Percentiles rank a stretch among this genome's conserved stretches.
These are phyloP conservation scores for Hippolais icterina DNA, from an alignment of 2,113 vertebrate species.

Conservation along the genomic window DNA sequence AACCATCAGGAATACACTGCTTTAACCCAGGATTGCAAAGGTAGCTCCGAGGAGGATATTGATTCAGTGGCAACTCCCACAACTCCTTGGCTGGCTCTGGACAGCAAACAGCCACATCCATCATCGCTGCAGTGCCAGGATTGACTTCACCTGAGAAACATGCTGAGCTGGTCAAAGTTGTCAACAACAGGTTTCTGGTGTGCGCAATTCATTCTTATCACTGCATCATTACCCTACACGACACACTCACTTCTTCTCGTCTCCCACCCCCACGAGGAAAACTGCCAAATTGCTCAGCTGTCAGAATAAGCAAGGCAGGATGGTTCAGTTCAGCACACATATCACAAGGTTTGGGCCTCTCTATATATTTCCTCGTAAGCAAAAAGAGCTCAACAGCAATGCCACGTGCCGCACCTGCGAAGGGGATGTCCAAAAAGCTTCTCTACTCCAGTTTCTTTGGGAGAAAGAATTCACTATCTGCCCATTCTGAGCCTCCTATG, in stretches of 20 bases:
- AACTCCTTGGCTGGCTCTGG: background rate
- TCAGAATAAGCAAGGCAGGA: background rate
- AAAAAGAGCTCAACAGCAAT: background rate
- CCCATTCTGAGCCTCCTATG: background rate
- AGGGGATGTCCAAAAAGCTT: background rate
- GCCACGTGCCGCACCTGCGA: background rate
- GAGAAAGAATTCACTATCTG: background rate
- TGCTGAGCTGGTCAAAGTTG: background rate
- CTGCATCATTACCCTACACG: accelerated
- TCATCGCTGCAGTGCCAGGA: background rate
- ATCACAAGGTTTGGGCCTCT: background rate
- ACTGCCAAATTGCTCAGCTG: background rate
- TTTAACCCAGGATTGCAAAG: background rate
- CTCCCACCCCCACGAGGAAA: background rate
- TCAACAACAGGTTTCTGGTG: background rate
- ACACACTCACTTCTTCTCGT: background rate
- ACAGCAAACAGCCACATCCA: accelerated
- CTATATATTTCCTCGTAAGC: accelerated
- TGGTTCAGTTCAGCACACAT: background rate
- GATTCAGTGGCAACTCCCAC: background rate
- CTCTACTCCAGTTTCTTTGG: background rate
- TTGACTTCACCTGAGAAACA: background rate
- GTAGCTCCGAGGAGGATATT: background rate
- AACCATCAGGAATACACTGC: background rate
- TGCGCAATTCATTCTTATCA: background rate